A percentile compares a stretch with the other conserved stretches of the same genome.
Conservation (phyloP, 2,888 invertebrate species). For the Monoplex corrugatus region DNA sequence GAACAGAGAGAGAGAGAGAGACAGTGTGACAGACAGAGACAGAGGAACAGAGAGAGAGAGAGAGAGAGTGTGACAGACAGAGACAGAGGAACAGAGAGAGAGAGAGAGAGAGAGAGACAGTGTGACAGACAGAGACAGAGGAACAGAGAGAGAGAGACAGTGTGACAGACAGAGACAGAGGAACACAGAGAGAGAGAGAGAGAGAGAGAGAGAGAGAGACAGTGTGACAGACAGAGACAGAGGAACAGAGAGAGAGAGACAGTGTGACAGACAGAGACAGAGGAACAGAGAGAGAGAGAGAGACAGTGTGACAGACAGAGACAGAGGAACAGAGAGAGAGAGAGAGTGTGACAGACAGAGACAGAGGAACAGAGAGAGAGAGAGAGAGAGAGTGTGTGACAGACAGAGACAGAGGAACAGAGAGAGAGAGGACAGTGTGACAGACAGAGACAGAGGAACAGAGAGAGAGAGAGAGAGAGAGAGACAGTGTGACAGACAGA, state of each 20-base stretch:
- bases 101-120: too few species aligned
- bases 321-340: neutral
- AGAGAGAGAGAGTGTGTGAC: neutral
- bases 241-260: neutral
- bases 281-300: neutral
- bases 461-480: slow-evolving; percentile 31
- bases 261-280: neutral
- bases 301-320: neutral
- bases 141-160: too few species aligned
- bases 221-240: neutral
- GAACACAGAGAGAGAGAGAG: slow-evolving; percentile 12
- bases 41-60: too few species aligned
- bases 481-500: slow-evolving; percentile 36
- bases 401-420: neutral
- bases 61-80: too few species aligned
- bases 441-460: neutral
- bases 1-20: too few species aligned
- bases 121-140: too few species aligned
- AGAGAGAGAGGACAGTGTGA: neutral
- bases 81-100: too few species aligned
- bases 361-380: too few species aligned
- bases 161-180: neutral
- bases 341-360: too few species aligned
- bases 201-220: slow-evolving; percentile 18
- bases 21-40: too few species aligned